Evolutionary conservation across 2,113 vertebrate species (phyloP).

Genomic region (Albula glossodonta): DNA sequence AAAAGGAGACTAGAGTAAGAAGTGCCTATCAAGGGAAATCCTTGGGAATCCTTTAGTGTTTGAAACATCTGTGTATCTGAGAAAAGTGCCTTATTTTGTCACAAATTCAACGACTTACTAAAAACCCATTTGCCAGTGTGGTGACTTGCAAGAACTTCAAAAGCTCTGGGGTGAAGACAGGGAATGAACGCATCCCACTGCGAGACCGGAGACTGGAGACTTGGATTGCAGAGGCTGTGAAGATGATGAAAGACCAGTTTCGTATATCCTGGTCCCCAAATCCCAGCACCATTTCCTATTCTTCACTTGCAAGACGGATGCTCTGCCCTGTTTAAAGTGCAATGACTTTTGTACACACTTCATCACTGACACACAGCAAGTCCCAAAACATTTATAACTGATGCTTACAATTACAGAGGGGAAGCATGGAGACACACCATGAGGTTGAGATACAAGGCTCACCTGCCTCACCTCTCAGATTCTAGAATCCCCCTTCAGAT

Average conservation of each 20-base stretch:
- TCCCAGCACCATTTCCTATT: conserved; percentile 40
- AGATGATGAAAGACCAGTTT: conserved; percentile 65
- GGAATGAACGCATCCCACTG: conserved; percentile 16
- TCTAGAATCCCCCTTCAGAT: not conserved
- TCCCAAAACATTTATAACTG: conserved; percentile 52
- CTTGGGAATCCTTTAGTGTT: not conserved
- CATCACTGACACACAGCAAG: conserved; percentile 59
- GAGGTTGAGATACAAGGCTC: not conserved
- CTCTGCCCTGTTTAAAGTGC: conserved; percentile 45
- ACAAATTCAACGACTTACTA: not conserved
- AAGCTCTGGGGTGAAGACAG: conserved; percentile 41
- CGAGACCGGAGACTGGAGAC: not conserved
- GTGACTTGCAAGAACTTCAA: conserved; percentile 38
- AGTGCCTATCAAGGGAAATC: not conserved
- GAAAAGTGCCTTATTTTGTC: not conserved
- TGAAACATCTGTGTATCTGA: not conserved
- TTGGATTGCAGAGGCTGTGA: conserved; percentile 42
- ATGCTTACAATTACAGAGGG: not conserved
- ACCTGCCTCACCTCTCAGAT: not conserved
- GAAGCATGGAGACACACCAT: not conserved
- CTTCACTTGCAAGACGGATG: conserved; percentile 58
- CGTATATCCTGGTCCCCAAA: conserved; percentile 50
- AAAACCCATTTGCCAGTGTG: not conserved
- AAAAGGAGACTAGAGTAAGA: conserved; percentile 36
- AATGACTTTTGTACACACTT: conserved; percentile 48